Conservation (phyloP, 2,797 vertebrate genomes). For the Hoplostethus atlanticus region DNA sequence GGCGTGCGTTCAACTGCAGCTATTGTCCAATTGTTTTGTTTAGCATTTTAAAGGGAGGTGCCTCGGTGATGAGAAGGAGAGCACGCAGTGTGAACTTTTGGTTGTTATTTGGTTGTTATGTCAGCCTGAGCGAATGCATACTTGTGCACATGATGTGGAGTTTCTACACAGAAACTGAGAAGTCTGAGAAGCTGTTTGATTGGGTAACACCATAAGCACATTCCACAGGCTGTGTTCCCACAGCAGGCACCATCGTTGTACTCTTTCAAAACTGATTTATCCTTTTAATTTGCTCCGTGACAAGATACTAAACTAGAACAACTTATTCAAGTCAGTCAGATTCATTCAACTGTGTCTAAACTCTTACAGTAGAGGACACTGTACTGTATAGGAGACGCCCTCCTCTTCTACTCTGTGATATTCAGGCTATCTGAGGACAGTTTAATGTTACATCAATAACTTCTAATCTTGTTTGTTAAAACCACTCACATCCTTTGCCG, state of each 20-base stretch:
- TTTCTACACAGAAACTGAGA: constrained; percentile 31
- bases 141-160: constrained; percentile 25
- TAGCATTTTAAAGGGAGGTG: constrained; percentile 20
- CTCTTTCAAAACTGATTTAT: no score
- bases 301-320: no score
- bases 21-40: constrained; percentile 46
- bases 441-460: neutral
- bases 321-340: no score
- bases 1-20: constrained; percentile 44
- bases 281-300: neutral
- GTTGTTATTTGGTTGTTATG: constrained; percentile 63
- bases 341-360: no score
- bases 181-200: constrained; percentile 23
- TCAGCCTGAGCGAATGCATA: constrained; percentile 47
- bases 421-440: neutral
- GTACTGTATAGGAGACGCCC: no score
- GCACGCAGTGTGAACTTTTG: constrained; percentile 30
- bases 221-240: constrained; percentile 2
- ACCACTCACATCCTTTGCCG: no score
- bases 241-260: neutral
- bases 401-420: neutral
- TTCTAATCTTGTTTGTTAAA: neutral
- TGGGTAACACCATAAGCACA: constrained; percentile 19
- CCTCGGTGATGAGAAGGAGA: neutral
- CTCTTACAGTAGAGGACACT: no score